A percentile compares a stretch with the other conserved stretches of the same genome.
Conservation (phyloP, 2,113 vertebrate species). For the Camelus dromedarius region DNA sequence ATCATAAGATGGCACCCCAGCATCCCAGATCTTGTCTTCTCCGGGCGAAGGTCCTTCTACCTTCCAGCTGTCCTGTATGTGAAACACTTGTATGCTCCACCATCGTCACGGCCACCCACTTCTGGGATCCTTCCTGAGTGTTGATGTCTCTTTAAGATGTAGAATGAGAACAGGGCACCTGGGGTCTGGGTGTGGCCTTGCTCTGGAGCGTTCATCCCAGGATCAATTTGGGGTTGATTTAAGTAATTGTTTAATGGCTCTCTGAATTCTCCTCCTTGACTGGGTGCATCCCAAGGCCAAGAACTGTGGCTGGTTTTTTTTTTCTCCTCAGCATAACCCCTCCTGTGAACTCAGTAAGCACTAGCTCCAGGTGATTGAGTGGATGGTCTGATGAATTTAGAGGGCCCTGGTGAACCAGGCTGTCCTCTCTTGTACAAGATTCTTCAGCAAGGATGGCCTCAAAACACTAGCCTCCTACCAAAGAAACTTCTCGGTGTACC, state of each 20-base stretch:
- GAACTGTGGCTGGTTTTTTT: background rate
- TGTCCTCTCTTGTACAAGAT: background rate
- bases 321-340: background rate
- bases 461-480: background rate
- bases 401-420: background rate
- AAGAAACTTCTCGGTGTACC: no score
- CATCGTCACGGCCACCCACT: background rate
- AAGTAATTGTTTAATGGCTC: background rate
- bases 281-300: no score
- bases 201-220: background rate
- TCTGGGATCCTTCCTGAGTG: background rate
- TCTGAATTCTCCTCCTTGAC: background rate
- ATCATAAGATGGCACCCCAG: rapidly evolving
- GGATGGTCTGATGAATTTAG: background rate
- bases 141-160: background rate
- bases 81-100: rapidly evolving
- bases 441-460: background rate
- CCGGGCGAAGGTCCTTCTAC: background rate
- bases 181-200: background rate
- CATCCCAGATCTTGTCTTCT: background rate
- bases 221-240: background rate
- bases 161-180: background rate
- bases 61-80: background rate
- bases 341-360: background rate
- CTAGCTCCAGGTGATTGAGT: background rate